phyloP scores from a whole-genome alignment of 2,888 invertebrate genomes.

The Limenitis arthemis region DNA sequence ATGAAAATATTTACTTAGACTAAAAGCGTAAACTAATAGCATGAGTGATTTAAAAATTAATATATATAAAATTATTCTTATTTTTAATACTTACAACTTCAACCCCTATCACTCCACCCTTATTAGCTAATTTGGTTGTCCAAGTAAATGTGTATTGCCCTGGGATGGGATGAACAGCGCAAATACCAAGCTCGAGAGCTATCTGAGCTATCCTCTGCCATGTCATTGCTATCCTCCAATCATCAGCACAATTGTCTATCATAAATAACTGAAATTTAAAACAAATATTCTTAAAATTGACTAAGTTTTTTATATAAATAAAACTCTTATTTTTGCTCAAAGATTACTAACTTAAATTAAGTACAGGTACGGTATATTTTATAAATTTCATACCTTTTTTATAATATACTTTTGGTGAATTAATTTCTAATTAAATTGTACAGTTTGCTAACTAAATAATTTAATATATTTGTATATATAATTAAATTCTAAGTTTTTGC shows the following conservation, averaged over 20 bases:
- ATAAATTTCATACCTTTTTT: too few relatives aligned
- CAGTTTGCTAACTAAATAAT: too few relatives aligned
- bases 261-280: conserved; percentile 91
- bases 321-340: not conserved
- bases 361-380: too few relatives aligned
- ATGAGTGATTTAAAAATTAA: not conserved
- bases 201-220: conserved; percentile 97
- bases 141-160: conserved; percentile 96
- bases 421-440: too few relatives aligned
- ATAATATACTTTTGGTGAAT: too few relatives aligned
- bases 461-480: too few relatives aligned
- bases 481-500: too few relatives aligned
- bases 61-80: not conserved
- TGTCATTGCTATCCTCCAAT: conserved; percentile 99
- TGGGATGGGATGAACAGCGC: conserved; percentile 98
- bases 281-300: not conserved
- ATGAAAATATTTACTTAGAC: not conserved
- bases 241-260: conserved; percentile 99
- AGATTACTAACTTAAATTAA: not conserved
- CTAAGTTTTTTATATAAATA: not conserved
- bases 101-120: conserved; percentile 78
- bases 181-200: conserved; percentile 92
- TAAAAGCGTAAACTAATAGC: too few relatives aligned
- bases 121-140: conserved; percentile 96
- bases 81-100: conserved; percentile 63